Evolutionary conservation across 2,113 vertebrate species (phyloP), one percentile per base, ranked within the genome.

Genomic region (Eurystomus gularis): DNA sequence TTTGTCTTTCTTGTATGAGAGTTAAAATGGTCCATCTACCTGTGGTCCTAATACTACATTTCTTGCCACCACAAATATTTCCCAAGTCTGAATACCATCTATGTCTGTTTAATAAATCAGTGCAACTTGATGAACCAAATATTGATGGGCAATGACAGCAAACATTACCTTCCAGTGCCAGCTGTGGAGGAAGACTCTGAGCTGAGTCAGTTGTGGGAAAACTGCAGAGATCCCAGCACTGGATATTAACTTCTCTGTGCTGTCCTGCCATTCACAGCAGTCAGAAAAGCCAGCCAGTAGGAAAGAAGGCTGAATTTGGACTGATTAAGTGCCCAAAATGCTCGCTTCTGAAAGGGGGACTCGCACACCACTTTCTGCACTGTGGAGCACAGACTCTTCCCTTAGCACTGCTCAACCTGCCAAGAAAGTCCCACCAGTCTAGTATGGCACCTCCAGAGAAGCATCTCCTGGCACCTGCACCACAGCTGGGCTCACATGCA

Each of bases 281-380:
- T 16, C 48, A 68, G 54, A 48, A 78, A 52, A 46, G 33, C 3
- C 71, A 69, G 11, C 2, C 31, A 61, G 39, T 4, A 49, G 28
- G 24, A 54, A 25, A 42, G 15, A 28, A 3, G 9, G 17, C 37
- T 89, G 35, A 73, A 77, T n/a, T 31, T 3, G 12, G 64, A 46
- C 33, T 48, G 33, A 65, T 4, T 7, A 68, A 82, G 31, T 15
- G 3, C 5, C 21, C 46, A 57, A 89, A 37, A 3, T 5, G 28
- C 58, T 79, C 18, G 6, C 42, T 23, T 66, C 55, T 61, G n/a
- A 39, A 73, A 55, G 7, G 3, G 4, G 7, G 13, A 48, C 29
- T 83, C 3, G 0, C 14, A 49, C 0, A 0, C 39, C n/a, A 21
- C 37, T 80, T 62, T 26, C 70, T 75, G n/a, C 0, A 0, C 39